A percentile compares a stretch with the other conserved stretches of the same genome.
phyloP scores from a whole-genome alignment of 2,888 invertebrate species.

The Pemphredon lugubris region DNA sequence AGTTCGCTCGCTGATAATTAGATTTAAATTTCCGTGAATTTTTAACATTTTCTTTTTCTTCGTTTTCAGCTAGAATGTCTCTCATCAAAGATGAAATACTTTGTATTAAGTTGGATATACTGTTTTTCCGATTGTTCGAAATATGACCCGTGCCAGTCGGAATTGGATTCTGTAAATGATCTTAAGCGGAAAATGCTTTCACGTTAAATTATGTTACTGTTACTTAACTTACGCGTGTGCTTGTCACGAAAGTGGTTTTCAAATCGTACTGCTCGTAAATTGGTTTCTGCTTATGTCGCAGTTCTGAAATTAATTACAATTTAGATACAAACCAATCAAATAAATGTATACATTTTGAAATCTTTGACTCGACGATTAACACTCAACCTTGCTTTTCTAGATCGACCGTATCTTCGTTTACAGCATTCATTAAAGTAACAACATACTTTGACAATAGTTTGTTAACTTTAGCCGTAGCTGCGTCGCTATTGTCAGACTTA shows the following conservation, averaged over 20 bases:
- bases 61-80: not conserved
- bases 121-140: slow-evolving; percentile 3
- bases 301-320: not conserved
- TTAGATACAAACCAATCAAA: too few species aligned
- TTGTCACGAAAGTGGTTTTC: too few species aligned
- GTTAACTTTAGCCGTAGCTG: slow-evolving; percentile 4
- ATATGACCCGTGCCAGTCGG: not conserved
- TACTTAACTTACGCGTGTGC: not conserved
- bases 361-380: not conserved
- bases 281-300: not conserved
- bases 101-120: slow-evolving; percentile 13
- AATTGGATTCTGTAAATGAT: slow-evolving; percentile 11
- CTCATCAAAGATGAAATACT: slow-evolving; percentile 15
- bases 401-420: slow-evolving; percentile 2
- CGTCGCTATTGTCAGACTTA: slow-evolving; percentile 1
- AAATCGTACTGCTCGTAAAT: too few species aligned
- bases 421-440: not conserved
- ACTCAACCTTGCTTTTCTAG: slow-evolving; percentile 15
- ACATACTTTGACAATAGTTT: slow-evolving; percentile 1
- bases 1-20: not conserved
- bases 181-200: not conserved
- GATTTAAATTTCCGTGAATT: not conserved
- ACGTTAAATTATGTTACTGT: not conserved
- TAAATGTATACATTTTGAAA: not conserved
- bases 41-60: slow-evolving; percentile 35